Conservation (phyloP, 2,888 invertebrate genomes). For the Galerucella nymphaeae region DNA sequence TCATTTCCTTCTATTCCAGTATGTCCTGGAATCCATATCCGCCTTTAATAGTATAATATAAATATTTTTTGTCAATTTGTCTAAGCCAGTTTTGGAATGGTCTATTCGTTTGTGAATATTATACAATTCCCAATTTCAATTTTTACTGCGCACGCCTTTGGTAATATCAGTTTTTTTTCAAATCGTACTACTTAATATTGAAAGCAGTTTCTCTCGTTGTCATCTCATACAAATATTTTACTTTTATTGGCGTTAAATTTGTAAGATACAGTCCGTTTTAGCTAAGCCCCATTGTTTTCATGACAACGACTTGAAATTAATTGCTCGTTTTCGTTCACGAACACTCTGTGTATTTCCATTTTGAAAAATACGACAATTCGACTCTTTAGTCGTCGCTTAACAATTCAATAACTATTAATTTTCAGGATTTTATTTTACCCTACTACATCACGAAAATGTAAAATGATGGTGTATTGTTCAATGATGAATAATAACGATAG, state of each 20-base stretch:
- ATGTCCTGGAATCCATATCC: too few species aligned
- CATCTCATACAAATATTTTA: conserved; percentile 37
- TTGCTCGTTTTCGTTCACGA: conserved; percentile 44
- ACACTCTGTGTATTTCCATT: conserved; percentile 44
- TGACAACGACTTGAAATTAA: conserved; percentile 44
- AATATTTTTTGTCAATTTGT: too few species aligned
- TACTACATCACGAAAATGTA: conserved; percentile 4
- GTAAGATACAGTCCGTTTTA: conserved; percentile 43
- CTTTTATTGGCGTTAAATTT: conserved; percentile 49
- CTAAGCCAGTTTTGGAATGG: too few species aligned
- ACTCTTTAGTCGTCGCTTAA: conserved; percentile 14
- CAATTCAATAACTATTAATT: conserved; percentile 19
- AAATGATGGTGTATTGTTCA: conserved; percentile 11
- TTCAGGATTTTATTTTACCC: neutral
- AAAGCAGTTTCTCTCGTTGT: conserved; percentile 27
- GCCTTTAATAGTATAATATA: too few species aligned
- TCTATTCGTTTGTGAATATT: neutral
- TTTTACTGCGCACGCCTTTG: neutral
- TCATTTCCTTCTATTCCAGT: too few species aligned
- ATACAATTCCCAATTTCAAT: neutral
- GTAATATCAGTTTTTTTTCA: neutral
- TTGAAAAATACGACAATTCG: conserved; percentile 25
- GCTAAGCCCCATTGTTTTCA: conserved; percentile 46
- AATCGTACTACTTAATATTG: conserved; percentile 16
- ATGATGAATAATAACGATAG: neutral